phyloP scores from a whole-genome alignment of 2,797 vertebrate genomes.

The Heterohyrax brucei region DNA sequence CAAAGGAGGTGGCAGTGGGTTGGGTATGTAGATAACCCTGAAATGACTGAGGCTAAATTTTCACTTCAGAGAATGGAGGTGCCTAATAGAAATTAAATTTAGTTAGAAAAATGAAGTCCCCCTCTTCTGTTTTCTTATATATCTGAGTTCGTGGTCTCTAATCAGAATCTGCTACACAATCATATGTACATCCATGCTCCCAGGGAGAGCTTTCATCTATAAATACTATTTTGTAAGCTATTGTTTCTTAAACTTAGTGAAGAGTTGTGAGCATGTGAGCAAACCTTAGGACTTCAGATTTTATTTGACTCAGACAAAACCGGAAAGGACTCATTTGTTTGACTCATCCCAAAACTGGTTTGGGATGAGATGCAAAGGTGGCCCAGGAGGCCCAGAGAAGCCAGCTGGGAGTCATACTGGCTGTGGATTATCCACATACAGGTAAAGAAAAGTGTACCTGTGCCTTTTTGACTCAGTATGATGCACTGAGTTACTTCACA shows the following conservation, averaged over 20 bases:
- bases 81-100: slow-evolving; percentile 37
- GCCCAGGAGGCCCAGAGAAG: not conserved
- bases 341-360: not conserved
- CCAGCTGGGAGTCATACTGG: not conserved
- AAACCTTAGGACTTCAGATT: not conserved
- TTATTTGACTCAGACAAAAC: not conserved
- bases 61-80: not conserved
- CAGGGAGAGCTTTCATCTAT: not conserved
- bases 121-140: not conserved
- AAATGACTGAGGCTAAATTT: slow-evolving; percentile 41
- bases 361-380: not conserved
- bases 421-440: too few relatives aligned
- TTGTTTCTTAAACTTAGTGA: slow-evolving; percentile 43
- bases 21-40: not conserved
- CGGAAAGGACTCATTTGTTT: not conserved
- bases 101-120: not conserved
- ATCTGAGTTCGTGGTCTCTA: not conserved
- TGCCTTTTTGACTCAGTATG: not conserved
- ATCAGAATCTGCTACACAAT: not conserved
- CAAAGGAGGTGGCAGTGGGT: slow-evolving; percentile 61
- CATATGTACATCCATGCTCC: accelerated
- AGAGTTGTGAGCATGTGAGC: not conserved
- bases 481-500: too few relatives aligned
- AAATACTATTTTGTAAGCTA: not conserved
- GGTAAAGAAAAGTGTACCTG: not conserved